Evolutionary conservation across 2,888 invertebrate species (phyloP).

Genomic region (Cordilura impudica): DNA sequence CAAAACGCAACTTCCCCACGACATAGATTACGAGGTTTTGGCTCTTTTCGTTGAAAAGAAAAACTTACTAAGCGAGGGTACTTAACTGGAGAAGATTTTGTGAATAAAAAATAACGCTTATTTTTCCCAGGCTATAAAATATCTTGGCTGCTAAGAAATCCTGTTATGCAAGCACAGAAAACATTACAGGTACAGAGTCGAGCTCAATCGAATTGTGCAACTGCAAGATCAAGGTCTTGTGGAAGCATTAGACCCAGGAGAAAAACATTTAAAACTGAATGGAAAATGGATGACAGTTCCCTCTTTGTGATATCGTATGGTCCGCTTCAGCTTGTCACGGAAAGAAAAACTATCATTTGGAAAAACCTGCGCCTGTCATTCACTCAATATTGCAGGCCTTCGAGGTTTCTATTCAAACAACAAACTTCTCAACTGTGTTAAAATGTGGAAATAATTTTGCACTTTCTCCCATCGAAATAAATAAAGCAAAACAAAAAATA

Average conservation of each 20-base stretch:
- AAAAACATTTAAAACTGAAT: slow-evolving; percentile 16
- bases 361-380: too few species aligned
- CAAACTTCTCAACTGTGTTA: too few species aligned
- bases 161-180: neutral
- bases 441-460: too few species aligned
- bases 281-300: slow-evolving; percentile 21
- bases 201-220: neutral
- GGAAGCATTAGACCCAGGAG: slow-evolving; percentile 19
- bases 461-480: too few species aligned
- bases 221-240: neutral
- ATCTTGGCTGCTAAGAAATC: neutral
- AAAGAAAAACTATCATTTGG: slow-evolving; percentile 2
- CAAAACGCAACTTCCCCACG: too few species aligned
- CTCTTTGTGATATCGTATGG: slow-evolving; percentile 2
- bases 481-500: too few species aligned
- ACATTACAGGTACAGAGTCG: neutral
- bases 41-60: too few species aligned
- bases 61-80: too few species aligned
- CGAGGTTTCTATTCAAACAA: too few species aligned
- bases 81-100: neutral
- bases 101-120: neutral
- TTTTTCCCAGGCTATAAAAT: neutral
- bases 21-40: too few species aligned
- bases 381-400: too few species aligned
- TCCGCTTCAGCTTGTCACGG: slow-evolving; percentile 1